Percentiles rank a stretch among this genome's conserved stretches.
Conservation (phyloP, 2,113 vertebrate genomes). For the Ginglymostoma cirratum region DNA sequence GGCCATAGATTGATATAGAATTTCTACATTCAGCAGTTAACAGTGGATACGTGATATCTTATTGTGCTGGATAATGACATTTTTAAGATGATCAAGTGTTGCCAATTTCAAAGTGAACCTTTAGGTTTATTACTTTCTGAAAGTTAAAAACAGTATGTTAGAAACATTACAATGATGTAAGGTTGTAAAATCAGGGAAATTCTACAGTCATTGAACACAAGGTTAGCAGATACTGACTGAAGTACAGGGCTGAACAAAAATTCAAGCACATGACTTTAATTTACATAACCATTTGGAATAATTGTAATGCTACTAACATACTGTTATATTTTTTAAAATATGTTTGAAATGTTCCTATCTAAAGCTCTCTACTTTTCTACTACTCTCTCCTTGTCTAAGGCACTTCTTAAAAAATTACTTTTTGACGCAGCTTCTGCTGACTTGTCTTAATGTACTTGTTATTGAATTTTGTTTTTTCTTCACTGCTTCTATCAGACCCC, state of each 20-base stretch:
- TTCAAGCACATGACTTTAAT: background rate
- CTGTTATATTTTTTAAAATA: too few species aligned
- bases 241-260: background rate
- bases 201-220: background rate
- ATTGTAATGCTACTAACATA: too few species aligned
- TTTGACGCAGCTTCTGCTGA: too few species aligned
- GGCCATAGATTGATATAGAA: too few species aligned
- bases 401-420: too few species aligned
- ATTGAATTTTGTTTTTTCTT: too few species aligned
- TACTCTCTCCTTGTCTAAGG: too few species aligned
- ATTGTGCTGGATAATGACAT: constrained; percentile 63
- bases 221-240: background rate
- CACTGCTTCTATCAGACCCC: too few species aligned
- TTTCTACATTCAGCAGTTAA: too few species aligned
- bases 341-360: too few species aligned
- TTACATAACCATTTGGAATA: background rate
- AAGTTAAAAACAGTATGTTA: background rate
- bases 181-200: background rate
- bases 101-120: constrained; percentile 79
- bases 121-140: constrained; percentile 72
- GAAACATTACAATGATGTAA: background rate
- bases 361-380: too few species aligned
- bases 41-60: constrained; percentile 62
- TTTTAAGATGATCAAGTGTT: constrained; percentile 48
- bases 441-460: too few species aligned